Conservation (phyloP, 2,888 invertebrate genomes). For the Deilephila porcellus region DNA sequence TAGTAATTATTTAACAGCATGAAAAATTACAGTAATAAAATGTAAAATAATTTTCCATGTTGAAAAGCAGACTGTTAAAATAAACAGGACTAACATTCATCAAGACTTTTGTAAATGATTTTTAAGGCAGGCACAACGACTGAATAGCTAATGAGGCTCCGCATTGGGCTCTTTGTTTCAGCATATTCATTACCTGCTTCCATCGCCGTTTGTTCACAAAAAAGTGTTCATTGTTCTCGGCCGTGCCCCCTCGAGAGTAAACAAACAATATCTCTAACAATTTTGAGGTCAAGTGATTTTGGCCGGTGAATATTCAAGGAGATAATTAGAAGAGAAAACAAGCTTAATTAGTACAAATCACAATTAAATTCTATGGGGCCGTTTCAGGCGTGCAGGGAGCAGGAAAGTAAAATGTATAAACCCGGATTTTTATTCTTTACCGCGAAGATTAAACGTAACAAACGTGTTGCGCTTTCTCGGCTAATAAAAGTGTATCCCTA, state of each 20-base stretch:
- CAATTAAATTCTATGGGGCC: constrained; percentile 38
- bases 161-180: constrained; percentile 74
- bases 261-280: constrained; percentile 75
- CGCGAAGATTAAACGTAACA: constrained; percentile 15
- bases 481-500: constrained; percentile 18
- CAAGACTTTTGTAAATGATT: constrained; percentile 77
- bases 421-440: constrained; percentile 12
- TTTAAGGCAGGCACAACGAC: constrained; percentile 70
- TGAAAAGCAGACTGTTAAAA: constrained; percentile 49
- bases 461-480: constrained; percentile 27
- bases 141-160: constrained; percentile 78
- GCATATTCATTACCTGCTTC: constrained; percentile 79
- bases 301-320: constrained; percentile 60
- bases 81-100: constrained; percentile 66
- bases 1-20: background rate
- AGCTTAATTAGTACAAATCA: constrained; percentile 60
- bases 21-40: constrained; percentile 39
- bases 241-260: constrained; percentile 61
- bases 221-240: constrained; percentile 69
- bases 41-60: constrained; percentile 47
- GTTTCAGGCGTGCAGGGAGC: background rate
- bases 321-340: constrained; percentile 67
- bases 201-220: constrained; percentile 70
- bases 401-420: background rate
- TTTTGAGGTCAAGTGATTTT: constrained; percentile 74